Base-by-base conservation (phyloP, 1,140 invertebrate genomes). In the Panulirus ornatus region DNA sequence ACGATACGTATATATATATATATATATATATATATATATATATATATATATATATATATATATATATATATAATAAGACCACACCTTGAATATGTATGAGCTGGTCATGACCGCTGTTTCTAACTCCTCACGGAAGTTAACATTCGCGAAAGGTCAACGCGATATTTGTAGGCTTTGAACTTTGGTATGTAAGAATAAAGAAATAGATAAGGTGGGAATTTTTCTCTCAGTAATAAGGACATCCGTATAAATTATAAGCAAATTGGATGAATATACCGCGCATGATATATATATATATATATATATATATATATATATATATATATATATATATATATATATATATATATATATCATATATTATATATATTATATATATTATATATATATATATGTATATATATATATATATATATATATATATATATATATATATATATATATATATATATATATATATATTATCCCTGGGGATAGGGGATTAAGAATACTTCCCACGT, bases 1-100 rank as follows among this genome's bases (percentile, higher is more conserved):
- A n/a, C n/a, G n/a, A n/a, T n/a, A n/a, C n/a, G n/a, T 58, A 58
- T 58, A 58, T 58, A 58, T 58, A 58, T 58, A 58, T 58, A 58
- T 58, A 58, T 58, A 58, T 58, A 58, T 58, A 58, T 58, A 58
- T 58, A 58, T 58, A 58, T 58, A 58, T 58, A 58, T 58, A 58
- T 58, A 58, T 58, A 58, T 58, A 58, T 58, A 58, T 58, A 58
- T 58, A 58, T 47, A 6, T 6, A 6, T 6, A 47, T 47, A 14
- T 47, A 14, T 47, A 14, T 47, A 47, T 47, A 47, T 47, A 47
- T 5, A 6, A 47, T 47, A 47, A 47, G 44, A 47, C 5, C 14
- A 47, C 44, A 47, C 44, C 44, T 14, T 22, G 14, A 22, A 19
- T 22, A 58, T 58, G 11, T 22, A 22, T 5, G 54, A 3, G 14